Conservation (phyloP, 2,888 invertebrate species). For the Orchestes rusci region DNA sequence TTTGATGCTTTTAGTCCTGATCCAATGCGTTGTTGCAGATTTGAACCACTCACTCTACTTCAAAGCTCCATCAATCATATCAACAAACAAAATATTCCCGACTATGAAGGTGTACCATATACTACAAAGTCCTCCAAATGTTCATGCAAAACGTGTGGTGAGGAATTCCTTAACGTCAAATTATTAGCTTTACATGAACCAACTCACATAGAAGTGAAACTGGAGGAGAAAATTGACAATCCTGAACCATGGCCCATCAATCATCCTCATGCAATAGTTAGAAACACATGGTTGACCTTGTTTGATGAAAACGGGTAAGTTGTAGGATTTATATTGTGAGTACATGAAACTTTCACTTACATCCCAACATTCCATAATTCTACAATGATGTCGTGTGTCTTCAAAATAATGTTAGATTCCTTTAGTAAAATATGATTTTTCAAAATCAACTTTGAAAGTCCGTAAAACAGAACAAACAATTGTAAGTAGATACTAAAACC, state of each 20-base stretch:
- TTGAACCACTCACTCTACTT: slow-evolving; percentile 37
- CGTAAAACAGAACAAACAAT: too few relatives aligned
- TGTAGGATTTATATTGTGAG: neutral
- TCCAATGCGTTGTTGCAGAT: slow-evolving; percentile 21
- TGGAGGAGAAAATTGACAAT: slow-evolving; percentile 38
- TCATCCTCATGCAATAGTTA: slow-evolving; percentile 32
- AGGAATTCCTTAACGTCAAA: slow-evolving; percentile 35
- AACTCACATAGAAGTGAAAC: slow-evolving; percentile 38
- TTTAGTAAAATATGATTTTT: too few relatives aligned
- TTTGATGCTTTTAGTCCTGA: neutral
- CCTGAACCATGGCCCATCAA: slow-evolving; percentile 34
- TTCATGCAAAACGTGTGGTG: slow-evolving; percentile 37
- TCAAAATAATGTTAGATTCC: too few relatives aligned
- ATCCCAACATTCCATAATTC: too few relatives aligned
- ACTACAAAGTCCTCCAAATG: slow-evolving; percentile 28
- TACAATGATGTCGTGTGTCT: too few relatives aligned
- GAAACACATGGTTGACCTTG: slow-evolving; percentile 40
- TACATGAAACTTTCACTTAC: too few relatives aligned
- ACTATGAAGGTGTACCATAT: slow-evolving; percentile 31
- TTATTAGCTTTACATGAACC: slow-evolving; percentile 39
- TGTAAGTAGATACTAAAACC: too few relatives aligned
- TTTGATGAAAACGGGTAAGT: slow-evolving; percentile 28
- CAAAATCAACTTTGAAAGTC: too few relatives aligned
- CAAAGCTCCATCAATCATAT: slow-evolving; percentile 36
- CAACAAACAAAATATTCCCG: slow-evolving; percentile 37